phyloP scores from a whole-genome alignment of 2,797 vertebrate species.

The Rhinella marina region DNA sequence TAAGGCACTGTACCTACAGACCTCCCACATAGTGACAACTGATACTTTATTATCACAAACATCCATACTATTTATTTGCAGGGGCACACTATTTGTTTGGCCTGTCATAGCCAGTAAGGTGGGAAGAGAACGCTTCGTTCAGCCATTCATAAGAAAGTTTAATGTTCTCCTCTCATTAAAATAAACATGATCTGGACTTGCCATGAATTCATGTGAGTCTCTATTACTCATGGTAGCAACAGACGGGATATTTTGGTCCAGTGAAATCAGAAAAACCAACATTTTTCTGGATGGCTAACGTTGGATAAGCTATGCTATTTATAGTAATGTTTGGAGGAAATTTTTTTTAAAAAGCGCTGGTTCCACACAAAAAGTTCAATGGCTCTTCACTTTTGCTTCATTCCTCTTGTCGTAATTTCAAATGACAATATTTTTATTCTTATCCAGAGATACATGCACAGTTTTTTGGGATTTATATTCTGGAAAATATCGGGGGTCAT shows the following conservation, averaged over 20 bases:
- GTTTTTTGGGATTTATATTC: no score
- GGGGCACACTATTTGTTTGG: slow-evolving; percentile 28
- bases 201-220: not conserved
- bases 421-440: not conserved
- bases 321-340: not conserved
- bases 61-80: not conserved
- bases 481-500: no score
- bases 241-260: not conserved
- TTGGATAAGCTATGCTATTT: slow-evolving; percentile 8
- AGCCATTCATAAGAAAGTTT: slow-evolving; percentile 39
- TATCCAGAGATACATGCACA: not conserved
- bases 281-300: not conserved
- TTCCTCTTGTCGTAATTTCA: not conserved
- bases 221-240: not conserved
- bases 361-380: not conserved
- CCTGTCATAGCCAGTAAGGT: slow-evolving; percentile 23
- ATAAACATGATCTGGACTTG: slow-evolving; percentile 42
- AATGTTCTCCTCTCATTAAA: slow-evolving; percentile 26
- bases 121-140: not conserved
- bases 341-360: no score
- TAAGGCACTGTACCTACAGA: not conserved
- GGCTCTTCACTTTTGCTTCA: not conserved
- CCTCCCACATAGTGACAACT: slow-evolving; percentile 28
- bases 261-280: not conserved
- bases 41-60: slow-evolving; percentile 1